Base-by-base conservation (phyloP, 2,888 invertebrate species). In the Phoenoteleia sp. region DNA sequence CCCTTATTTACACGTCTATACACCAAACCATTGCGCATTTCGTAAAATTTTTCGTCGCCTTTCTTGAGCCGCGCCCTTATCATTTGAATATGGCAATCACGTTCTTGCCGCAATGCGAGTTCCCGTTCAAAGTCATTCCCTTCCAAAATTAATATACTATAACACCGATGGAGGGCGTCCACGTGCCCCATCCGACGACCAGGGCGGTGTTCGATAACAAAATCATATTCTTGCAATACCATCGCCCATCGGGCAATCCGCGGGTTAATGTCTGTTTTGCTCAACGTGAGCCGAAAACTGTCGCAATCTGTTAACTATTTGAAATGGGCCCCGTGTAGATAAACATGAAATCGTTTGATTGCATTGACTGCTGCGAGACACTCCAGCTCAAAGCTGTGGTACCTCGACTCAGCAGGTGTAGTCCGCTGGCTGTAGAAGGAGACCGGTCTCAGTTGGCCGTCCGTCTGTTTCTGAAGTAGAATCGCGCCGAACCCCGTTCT, bases 371-470 rank as follows among this genome's bases (percentile, higher is more conserved):
- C 49, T 1, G 82, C 85, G 87, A 79, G 21, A n/a, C 69, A 69
- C 33, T 69, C 69, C 0, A 69, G 29, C 33, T 69, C 54, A 27
- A 69, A 69, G 9, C 69, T 69, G 7, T 52, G 39, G 9, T 69
- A 69, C 13, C 25, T 29, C 4, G 54, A 69, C 17, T 69, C 69
- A 0, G 54, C 47, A 0, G 13, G 6, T 6, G 69, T n/a, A n/a
- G n/a, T n/a, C n/a, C n/a, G n/a, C 36, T 87, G 83, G 54, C 90
- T 89, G 83, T 89, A 91, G 71, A 89, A 90, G 49, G 87, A 91
- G 0, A 91, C 72, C 0, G 89, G 90, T 19, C 89, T 23, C 47
- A 82, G 36, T 7, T 27, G 15, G 2, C 54, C 42, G 19, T 83
- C 84, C 11, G 6, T 49, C 45, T 91, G 88, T 56, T n/a, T n/a